Percentiles rank a stretch among this genome's conserved stretches.
Conservation (phyloP, 64 coral and sea anemone species). For the Montipora capricornis region DNA sequence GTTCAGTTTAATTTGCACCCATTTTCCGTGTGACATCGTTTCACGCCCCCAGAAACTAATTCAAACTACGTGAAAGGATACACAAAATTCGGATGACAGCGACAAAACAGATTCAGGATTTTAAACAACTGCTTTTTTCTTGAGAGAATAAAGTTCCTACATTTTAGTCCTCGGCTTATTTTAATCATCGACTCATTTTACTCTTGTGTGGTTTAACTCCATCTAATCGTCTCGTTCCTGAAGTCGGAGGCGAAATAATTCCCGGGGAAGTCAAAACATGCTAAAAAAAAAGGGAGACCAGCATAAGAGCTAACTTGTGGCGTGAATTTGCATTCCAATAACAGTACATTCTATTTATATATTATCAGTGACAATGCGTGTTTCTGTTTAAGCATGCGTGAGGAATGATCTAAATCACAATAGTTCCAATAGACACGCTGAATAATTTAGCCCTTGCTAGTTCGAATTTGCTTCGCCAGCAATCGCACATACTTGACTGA, state of each 20-base stretch:
- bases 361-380: constrained; percentile 13
- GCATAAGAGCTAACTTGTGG: not conserved
- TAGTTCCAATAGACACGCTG: not conserved
- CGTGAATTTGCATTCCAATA: constrained; percentile 55
- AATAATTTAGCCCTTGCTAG: not conserved
- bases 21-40: not conserved
- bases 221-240: not conserved
- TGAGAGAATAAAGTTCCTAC: constrained; percentile 19
- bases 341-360: constrained; percentile 28
- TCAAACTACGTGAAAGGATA: not conserved
- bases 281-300: not conserved
- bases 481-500: not conserved
- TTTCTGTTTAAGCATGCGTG: constrained; percentile 30
- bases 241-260: not conserved
- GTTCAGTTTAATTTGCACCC: not conserved
- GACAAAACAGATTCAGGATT: not conserved
- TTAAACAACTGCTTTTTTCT: not conserved
- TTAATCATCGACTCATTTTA: not conserved
- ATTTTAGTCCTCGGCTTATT: not conserved
- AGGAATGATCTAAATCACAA: constrained; percentile 23
- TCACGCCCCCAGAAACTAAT: not conserved
- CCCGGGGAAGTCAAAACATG: not conserved
- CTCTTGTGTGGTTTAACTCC: not conserved
- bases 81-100: not conserved
- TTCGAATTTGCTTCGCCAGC: too few relatives aligned